phyloP scores from a whole-genome alignment of 2,797 vertebrate species.

The Acanthis flammea region DNA sequence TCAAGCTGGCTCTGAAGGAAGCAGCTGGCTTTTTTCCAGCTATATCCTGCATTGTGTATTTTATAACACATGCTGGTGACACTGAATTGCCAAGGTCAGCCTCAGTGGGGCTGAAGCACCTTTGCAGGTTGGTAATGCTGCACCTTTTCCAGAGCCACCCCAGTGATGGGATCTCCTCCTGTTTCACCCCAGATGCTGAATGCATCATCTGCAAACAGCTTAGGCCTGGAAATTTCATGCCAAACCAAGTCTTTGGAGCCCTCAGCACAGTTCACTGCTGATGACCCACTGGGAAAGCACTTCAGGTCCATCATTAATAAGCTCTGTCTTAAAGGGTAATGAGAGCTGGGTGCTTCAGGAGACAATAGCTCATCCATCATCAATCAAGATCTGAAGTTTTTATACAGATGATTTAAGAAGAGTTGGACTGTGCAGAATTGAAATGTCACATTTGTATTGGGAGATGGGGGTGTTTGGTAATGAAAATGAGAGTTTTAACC shows the following conservation, averaged over 20 bases:
- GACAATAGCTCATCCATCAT: slow-evolving; percentile 79
- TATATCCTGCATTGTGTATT: not conserved
- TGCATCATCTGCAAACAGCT: slow-evolving; percentile 21
- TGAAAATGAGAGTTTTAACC: slow-evolving; percentile 80
- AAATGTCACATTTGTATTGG: slow-evolving; percentile 82
- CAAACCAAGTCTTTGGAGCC: slow-evolving; percentile 58
- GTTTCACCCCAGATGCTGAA: slow-evolving; percentile 28
- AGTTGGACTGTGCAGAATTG: slow-evolving; percentile 78
- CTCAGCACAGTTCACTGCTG: slow-evolving; percentile 61
- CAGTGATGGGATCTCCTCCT: not conserved
- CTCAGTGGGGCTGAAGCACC: not conserved
- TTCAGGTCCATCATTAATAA: slow-evolving; percentile 76
- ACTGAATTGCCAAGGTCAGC: not conserved
- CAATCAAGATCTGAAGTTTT: slow-evolving; percentile 78
- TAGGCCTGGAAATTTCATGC: slow-evolving; percentile 50
- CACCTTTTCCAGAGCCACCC: not conserved
- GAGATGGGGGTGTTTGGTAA: slow-evolving; percentile 69
- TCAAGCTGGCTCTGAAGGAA: not conserved
- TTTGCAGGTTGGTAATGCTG: not conserved
- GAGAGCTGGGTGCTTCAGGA: slow-evolving; percentile 71
- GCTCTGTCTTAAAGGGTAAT: slow-evolving; percentile 73
- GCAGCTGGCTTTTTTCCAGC: not conserved
- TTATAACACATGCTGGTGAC: accelerated
- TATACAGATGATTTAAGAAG: slow-evolving; percentile 80
- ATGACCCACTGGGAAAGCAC: slow-evolving; percentile 68